Conservation (phyloP, 2,113 vertebrate genomes). For the Callaeas wilsoni region DNA sequence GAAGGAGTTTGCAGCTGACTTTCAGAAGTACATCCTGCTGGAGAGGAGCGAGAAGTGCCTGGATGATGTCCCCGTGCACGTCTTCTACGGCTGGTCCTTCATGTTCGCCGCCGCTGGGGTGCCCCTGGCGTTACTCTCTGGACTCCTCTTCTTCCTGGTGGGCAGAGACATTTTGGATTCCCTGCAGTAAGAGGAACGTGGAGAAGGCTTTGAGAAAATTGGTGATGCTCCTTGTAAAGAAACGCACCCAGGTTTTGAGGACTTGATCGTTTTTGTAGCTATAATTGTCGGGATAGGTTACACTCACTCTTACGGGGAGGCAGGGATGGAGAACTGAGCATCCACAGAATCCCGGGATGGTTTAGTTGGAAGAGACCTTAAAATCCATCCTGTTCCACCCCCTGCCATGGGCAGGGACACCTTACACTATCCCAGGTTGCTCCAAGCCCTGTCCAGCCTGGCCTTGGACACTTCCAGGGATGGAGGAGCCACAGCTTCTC, state of each 20-base stretch:
- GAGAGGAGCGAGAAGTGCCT: slow-evolving; percentile 74
- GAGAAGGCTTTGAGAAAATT: neutral
- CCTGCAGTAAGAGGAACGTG: slow-evolving; percentile 5
- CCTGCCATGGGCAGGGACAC: neutral
- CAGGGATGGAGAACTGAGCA: neutral
- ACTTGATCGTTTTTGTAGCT: neutral
- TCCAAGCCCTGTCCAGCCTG: rapidly evolving
- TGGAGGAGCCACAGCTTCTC: neutral
- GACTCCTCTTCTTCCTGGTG: slow-evolving; percentile 81
- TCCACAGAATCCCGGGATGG: neutral
- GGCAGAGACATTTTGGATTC: slow-evolving; percentile 65
- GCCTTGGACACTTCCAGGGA: neutral
- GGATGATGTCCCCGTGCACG: slow-evolving; percentile 26
- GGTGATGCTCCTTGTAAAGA: neutral
- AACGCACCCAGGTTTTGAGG: neutral
- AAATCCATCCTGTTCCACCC: neutral
- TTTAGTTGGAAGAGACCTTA: neutral
- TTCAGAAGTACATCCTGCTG: slow-evolving; percentile 80
- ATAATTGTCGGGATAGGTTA: neutral
- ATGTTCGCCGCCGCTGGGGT: slow-evolving; percentile 78
- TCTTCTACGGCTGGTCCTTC: slow-evolving; percentile 85
- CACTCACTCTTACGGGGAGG: neutral
- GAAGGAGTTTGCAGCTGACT: slow-evolving; percentile 84
- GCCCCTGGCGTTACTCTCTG: slow-evolving; percentile 77
- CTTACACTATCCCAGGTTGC: neutral